phyloP scores from a whole-genome alignment of 2,888 invertebrate genomes.

The Sarcophaga rosellei region DNA sequence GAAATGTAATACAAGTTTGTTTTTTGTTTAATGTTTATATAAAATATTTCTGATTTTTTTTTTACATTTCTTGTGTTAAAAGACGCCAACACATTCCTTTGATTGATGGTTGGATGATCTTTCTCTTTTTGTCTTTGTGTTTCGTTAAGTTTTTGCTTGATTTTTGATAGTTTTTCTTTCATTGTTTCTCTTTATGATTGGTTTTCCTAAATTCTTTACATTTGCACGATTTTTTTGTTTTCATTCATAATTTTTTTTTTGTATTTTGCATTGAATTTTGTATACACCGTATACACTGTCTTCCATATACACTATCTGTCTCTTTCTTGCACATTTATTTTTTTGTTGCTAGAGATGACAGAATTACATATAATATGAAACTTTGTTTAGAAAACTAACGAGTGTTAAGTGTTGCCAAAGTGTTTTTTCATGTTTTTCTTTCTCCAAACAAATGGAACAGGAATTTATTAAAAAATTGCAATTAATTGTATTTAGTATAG shows the following conservation, averaged over 20 bases:
- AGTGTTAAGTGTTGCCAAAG: slow-evolving; percentile 37
- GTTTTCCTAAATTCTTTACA: slow-evolving; percentile 35
- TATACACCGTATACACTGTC: slow-evolving; percentile 62
- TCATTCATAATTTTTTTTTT: slow-evolving; percentile 51
- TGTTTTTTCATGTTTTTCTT: background rate
- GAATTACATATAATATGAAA: background rate
- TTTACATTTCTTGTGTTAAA: slow-evolving; percentile 25
- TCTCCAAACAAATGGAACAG: too few relatives aligned
- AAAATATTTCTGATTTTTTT: background rate
- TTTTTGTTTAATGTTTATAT: background rate
- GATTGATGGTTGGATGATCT: slow-evolving; percentile 22
- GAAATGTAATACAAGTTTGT: background rate
- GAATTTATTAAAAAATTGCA: background rate
- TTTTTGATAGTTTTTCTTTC: slow-evolving; percentile 51
- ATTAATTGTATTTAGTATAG: background rate
- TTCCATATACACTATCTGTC: slow-evolving; percentile 4
- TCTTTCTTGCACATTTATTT: slow-evolving; percentile 32
- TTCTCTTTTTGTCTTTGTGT: background rate
- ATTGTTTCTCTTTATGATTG: slow-evolving; percentile 29
- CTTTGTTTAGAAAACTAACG: slow-evolving; percentile 18
- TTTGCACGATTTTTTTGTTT: slow-evolving; percentile 55
- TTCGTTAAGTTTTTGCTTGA: slow-evolving; percentile 48
- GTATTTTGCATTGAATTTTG: slow-evolving; percentile 61
- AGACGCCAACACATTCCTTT: slow-evolving; percentile 72
- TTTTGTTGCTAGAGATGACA: background rate